Evolutionary conservation across 2,113 vertebrate species (phyloP).

Genomic region (Lepisosteus osseus): DNA sequence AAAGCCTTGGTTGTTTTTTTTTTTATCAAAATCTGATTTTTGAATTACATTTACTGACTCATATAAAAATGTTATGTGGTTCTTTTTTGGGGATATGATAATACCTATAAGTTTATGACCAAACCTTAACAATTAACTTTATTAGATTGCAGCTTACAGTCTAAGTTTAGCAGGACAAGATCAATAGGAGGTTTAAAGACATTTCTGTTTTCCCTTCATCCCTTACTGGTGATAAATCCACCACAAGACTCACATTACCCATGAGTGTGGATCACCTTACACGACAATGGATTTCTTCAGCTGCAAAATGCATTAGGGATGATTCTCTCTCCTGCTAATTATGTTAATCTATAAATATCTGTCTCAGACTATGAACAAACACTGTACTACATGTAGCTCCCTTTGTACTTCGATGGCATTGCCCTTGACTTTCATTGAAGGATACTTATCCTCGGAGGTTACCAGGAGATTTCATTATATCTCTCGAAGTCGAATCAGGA

Average conservation of each 20-base stretch:
- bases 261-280: conserved; percentile 6
- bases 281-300: conserved; percentile 3
- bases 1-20: no score
- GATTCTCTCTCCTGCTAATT: neutral
- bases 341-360: neutral
- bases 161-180: conserved; percentile 8
- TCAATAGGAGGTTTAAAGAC: conserved; percentile 8
- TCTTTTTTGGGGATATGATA: neutral
- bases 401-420: neutral
- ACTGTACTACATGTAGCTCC: neutral
- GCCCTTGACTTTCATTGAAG: neutral
- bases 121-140: neutral
- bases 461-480: no score
- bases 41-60: no score
- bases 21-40: no score
- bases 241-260: conserved; percentile 4
- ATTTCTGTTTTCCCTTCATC: conserved; percentile 5
- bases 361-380: neutral
- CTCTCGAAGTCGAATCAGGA: no score
- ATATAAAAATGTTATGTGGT: no score
- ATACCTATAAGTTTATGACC: neutral
- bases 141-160: neutral
- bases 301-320: neutral
- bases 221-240: neutral
- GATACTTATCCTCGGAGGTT: neutral